Evolutionary conservation across 2,888 invertebrate species (phyloP).

Genomic region (Trisateles emortualis): DNA sequence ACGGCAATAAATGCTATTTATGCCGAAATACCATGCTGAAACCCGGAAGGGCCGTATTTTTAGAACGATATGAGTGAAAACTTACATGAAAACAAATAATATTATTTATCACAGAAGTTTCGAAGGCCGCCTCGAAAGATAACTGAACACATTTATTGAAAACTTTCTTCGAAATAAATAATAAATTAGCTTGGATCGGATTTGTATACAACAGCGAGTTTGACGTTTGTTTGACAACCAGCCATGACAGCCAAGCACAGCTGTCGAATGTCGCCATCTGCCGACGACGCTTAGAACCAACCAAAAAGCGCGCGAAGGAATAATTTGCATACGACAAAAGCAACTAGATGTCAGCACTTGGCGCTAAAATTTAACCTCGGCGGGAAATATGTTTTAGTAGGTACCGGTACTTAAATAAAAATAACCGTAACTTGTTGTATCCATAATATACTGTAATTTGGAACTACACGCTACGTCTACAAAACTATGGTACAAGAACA

Average conservation of each 20-base stretch:
- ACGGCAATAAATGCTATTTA: slow-evolving; percentile 64
- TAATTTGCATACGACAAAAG: slow-evolving; percentile 62
- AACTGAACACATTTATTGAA: slow-evolving; percentile 65
- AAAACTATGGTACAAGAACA: no score
- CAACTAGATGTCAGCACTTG: slow-evolving; percentile 66
- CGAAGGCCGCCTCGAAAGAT: slow-evolving; percentile 53
- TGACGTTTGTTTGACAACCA: slow-evolving; percentile 62
- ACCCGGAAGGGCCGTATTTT: slow-evolving; percentile 73
- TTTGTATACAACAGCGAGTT: slow-evolving; percentile 77
- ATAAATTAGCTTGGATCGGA: slow-evolving; percentile 82
- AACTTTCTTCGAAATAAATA: slow-evolving; percentile 80
- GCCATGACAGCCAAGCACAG: slow-evolving; percentile 41
- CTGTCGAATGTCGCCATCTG: slow-evolving; percentile 70
- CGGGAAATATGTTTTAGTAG: no score
- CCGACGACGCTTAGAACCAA: slow-evolving; percentile 38
- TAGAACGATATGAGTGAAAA: slow-evolving; percentile 74
- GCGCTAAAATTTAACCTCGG: slow-evolving; percentile 10
- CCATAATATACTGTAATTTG: no score
- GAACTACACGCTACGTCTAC: no score
- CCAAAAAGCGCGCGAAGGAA: slow-evolving; percentile 23
- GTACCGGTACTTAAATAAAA: background rate
- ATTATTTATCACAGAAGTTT: slow-evolving; percentile 65
- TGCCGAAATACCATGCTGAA: slow-evolving; percentile 67
- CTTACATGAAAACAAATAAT: slow-evolving; percentile 56
- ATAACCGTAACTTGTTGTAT: no score